Base-by-base conservation (phyloP, 2,797 vertebrate species). In the Amblyopsis hoosieri region DNA sequence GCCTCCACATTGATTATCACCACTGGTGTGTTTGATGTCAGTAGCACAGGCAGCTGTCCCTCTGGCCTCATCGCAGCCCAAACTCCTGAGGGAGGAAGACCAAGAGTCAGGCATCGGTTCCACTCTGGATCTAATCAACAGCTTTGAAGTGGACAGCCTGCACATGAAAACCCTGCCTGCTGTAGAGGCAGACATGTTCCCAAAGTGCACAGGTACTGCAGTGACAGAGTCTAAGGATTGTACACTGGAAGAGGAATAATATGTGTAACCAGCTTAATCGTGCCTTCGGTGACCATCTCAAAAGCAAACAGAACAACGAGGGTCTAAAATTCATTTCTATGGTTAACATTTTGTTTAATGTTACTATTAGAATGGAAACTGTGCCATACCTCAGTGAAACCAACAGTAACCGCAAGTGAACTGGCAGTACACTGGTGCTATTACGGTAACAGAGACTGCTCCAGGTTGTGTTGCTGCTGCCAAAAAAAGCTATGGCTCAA, bases 51-150 rank as follows among this genome's bases (percentile, higher is more conserved):
- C 91, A 66, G 84, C 87, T 0, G 74, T 82, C 1, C 13, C 83
- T 64, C 88, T 81, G 1, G 12, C 88, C 56, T 89, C 85, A 58
- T 80, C 89, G 42, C 86, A 92, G 57, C 70, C 86, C 0, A 85
- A 78, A 58, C 62, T 88, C 52, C 19, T 56, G 6, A 64, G 84
- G 0, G 85, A 93, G 78, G 94, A 94, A 62, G 92, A 91, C 64
- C 74, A 86, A 62, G 93, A 92, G 75, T 84, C 93, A 1, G 92
- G 88, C 12, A 80, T 93, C 0, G 77, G 91, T 64, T 93, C 94
- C 42, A 91, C 91, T 0, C 80, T 90, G 62, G 89, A 89, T 75
- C 88, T 92, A 67, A 64, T 69, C 0, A 87, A 92, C 74, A 85
- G 83, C 78, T 76, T 79, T 48, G 92, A 95, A 60, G 67, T 71